These are phyloP conservation scores for Drosophila bifasciata DNA, from an alignment of 1,140 invertebrate genomes.

Conservation along the genomic window DNA sequence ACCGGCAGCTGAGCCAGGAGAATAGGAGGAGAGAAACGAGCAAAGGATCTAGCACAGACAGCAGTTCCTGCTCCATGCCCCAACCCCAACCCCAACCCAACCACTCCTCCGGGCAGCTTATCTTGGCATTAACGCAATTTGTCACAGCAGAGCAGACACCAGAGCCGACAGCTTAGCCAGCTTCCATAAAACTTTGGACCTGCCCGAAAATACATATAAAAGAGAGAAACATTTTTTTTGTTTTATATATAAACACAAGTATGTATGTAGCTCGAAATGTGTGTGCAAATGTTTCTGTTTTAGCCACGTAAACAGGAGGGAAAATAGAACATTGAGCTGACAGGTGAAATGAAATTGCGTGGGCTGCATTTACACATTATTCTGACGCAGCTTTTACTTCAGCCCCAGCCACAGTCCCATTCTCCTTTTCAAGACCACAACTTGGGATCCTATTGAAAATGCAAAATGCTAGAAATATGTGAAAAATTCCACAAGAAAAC, in stretches of 20 bases:
- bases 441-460: slow-evolving; percentile 26
- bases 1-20: slow-evolving; percentile 3
- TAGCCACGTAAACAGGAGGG: slow-evolving; percentile 19
- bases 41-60: slow-evolving; percentile 23
- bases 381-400: slow-evolving; percentile 28
- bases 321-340: slow-evolving; percentile 61
- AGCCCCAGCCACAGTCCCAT: slow-evolving; percentile 4
- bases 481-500: slow-evolving; percentile 47
- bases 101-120: slow-evolving; percentile 53
- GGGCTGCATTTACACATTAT: slow-evolving; percentile 48
- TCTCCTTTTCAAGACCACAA: slow-evolving; percentile 2
- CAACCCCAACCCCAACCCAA: background rate
- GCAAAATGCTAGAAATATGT: slow-evolving; percentile 23
- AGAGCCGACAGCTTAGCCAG: slow-evolving; percentile 48
- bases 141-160: slow-evolving; percentile 57
- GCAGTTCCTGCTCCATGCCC: background rate
- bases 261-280: slow-evolving; percentile 11
- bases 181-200: slow-evolving; percentile 23
- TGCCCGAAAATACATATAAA: slow-evolving; percentile 4
- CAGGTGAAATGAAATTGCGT: slow-evolving; percentile 62
- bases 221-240: slow-evolving; percentile 15
- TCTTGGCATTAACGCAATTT: slow-evolving; percentile 75
- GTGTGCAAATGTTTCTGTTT: slow-evolving; percentile 30
- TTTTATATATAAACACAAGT: slow-evolving; percentile 11
- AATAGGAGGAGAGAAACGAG: slow-evolving; percentile 1